Evolutionary conservation across 2,888 invertebrate genomes (phyloP).

Genomic region (Pterostichus madidus): DNA sequence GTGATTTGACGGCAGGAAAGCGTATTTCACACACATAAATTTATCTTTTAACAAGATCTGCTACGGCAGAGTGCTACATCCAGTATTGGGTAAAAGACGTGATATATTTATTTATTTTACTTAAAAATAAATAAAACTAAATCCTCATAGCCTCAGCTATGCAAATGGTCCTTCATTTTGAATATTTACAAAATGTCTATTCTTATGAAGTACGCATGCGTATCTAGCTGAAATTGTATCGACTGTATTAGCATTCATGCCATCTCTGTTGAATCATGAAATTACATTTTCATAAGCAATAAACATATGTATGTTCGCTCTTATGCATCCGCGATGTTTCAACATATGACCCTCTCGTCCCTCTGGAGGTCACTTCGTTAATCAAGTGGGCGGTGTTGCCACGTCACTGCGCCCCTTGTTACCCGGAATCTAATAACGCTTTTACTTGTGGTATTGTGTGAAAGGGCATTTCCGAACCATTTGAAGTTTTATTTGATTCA

Average conservation of each 20-base stretch:
- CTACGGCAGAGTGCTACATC: no score
- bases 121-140: no score
- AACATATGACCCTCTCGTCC: not conserved
- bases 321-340: slow-evolving; percentile 5
- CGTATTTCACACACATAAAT: no score
- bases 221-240: slow-evolving; percentile 9
- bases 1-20: no score
- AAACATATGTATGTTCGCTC: slow-evolving; percentile 67
- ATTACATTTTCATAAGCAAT: slow-evolving; percentile 75
- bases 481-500: slow-evolving; percentile 48
- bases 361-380: slow-evolving; percentile 49
- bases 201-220: no score
- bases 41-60: no score
- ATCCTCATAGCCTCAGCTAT: no score
- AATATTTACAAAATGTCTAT: no score
- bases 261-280: slow-evolving; percentile 71
- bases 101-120: no score
- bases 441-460: slow-evolving; percentile 51
- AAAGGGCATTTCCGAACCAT: slow-evolving; percentile 33
- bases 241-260: slow-evolving; percentile 56
- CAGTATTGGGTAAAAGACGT: no score
- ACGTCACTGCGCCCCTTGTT: slow-evolving; percentile 18
- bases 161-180: no score
- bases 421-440: slow-evolving; percentile 47
- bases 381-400: slow-evolving; percentile 57